Evolutionary conservation across 1,140 invertebrate species (phyloP), one percentile per base, ranked within the genome.

Genomic region (Bradynema listronoti): DNA sequence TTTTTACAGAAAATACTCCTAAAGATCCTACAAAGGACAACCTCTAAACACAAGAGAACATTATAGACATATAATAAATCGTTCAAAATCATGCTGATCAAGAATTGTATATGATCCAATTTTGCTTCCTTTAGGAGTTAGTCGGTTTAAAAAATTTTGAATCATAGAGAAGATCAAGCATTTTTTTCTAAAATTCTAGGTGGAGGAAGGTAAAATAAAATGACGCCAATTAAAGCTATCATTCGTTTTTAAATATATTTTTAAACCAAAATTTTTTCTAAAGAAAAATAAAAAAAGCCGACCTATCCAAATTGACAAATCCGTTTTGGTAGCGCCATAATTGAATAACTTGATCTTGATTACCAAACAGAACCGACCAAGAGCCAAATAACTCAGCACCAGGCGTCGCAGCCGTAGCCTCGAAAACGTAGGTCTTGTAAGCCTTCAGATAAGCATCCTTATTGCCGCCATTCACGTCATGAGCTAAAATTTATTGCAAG

Each of bases 301-400:
- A 61, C 60, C 41, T 51, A 61, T 68, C 58, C 45, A 72, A 19
- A 46, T 75, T 72, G 25, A 54, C 27, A 49, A 66, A 77, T 9
- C 74, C 76, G 7, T 75, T 61, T 14, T 68, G 61, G 39, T 72
- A 72, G 36, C 71, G 61, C 76, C 76, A 78, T 29, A 77, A 49
- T 49, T 77, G 67, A 49, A 77, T 63, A 11, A 75, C 61, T 58
- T 77, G 76, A 56, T 77, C 71, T 36, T 75, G 73, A 52, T 77
- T 78, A 16, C 76, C 74, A 52, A 55, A 77, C 19, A 67, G 11
- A 0, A 75, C 72, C 19, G 50, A 61, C 76, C 76, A 77, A 29
- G 67, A 71, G 9, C 74, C 74, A 9, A 77, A 56, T 11, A 77
- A 46, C 32, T 74, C 66, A 7, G 63, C 58, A 22, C 68, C 65